Conservation (phyloP, 2,888 invertebrate genomes). For the Poecilobothrus nobilitatus region DNA sequence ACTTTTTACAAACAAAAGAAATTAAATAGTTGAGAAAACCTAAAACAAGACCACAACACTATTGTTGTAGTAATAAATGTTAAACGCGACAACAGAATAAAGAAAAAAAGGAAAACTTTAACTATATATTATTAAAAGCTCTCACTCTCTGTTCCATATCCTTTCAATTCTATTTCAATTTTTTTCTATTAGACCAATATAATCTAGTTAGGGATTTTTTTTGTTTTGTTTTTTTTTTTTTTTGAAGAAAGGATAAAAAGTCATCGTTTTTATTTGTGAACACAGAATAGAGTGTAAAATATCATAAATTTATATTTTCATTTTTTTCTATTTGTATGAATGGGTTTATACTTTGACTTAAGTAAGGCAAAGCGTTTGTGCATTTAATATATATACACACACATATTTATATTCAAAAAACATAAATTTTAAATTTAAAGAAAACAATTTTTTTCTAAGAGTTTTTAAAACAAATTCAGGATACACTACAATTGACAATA, state of each 20-base stretch:
- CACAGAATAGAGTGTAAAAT: too few species aligned
- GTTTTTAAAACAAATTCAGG: background rate
- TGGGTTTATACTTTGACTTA: background rate
- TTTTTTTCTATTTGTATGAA: background rate
- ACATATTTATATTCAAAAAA: background rate
- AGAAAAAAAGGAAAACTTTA: background rate
- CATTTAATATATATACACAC: background rate
- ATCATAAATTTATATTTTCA: too few species aligned
- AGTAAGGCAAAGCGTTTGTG: background rate
- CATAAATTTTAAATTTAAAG: background rate
- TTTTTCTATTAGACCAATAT: background rate
- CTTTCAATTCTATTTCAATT: too few species aligned
- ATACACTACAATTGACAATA: background rate
- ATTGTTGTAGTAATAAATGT: conserved; percentile 6
- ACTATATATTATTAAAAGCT: background rate
- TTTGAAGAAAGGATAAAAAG: background rate
- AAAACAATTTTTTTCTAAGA: background rate
- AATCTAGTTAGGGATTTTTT: background rate
- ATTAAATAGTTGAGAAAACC: background rate
- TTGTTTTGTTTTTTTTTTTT: too few species aligned
- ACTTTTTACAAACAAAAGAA: background rate
- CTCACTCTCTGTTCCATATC: background rate
- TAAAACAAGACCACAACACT: background rate
- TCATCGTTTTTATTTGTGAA: too few species aligned
- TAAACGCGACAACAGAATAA: background rate